Base-by-base conservation (phyloP, 2,113 vertebrate genomes). In the Megalops atlanticus region DNA sequence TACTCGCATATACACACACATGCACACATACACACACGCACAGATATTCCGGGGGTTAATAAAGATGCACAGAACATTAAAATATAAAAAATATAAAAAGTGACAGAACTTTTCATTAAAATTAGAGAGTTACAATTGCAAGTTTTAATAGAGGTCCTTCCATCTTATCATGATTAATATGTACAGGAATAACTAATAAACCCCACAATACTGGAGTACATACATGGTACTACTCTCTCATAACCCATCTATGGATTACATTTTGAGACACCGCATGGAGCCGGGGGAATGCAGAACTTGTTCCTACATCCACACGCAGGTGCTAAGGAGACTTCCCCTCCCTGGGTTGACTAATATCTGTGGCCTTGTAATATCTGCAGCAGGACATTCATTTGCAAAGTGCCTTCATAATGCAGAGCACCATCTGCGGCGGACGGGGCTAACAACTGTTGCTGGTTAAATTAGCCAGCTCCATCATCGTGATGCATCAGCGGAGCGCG, bases 351-450 rank as follows among this genome's bases (percentile, higher is more conserved):
- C 58, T 64, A 64, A 64, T 64, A 64, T n/a, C n/a, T n/a, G 24
- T 64, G 58, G 58, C 58, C 58, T 64, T 64, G 58, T 24, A 11
- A 47, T 36, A 27, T n/a, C n/a, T 64, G 58, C 31, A 31, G 8
- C 8, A 33, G 43, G 43, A 27, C n/a, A 70, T 49, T 45, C 33
- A 36, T 84, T 68, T 94, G 92, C 93, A 90, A 93, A 94, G 92
- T 94, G 94, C 91, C 54, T 92, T 91, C 84, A 92, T n/a, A 94
- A 92, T 92, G 93, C 92, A 93, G 90, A 76, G 90, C 91, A 91
- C 92, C 93, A 94, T 94, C 93, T 95, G 93, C 92, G 93, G 92
- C 89, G 92, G 92, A 92, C 91, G 92, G 92, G 94, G 92, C 93
- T 24, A 91, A 93, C 92, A 94, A 94, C 92, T 93, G 93, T 93